Base-by-base conservation (phyloP, 1,140 invertebrate genomes). In the Oppia nitens region DNA sequence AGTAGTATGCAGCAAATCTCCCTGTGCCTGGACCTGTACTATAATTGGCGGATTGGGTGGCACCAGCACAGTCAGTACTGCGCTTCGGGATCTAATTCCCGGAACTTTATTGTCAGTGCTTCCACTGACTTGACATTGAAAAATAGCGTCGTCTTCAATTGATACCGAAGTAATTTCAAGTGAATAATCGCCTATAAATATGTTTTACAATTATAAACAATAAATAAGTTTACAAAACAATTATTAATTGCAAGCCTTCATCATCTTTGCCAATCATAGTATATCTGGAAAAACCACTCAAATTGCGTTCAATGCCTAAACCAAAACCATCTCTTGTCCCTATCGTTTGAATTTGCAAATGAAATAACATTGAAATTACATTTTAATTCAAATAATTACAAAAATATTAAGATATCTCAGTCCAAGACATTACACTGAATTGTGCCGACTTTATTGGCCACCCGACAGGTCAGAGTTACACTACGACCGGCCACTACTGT, bases 281-380 rank as follows among this genome's bases (percentile, higher is more conserved):
- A 73, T 94, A 97, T 61, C 89, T 77, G 62, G 87, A 86, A 71
- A 87, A 96, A 25, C 87, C 87, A 59, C 81, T 83, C 54, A 94
- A 78, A 67, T 90, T 84, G 54, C 90, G 75, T 66, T 91, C 84
- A 0, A 84, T 81, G 0, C 90, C 90, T 21, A 94, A 75, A 0
- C 88, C 90, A 68, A 95, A 95, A 65, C 88, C 88, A 68, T 94
- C 88, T 68, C 89, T 87, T 24, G 89, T 93, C 90, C 65, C 55
- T 56, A 49, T 47, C 3, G 6, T n/a, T n/a, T n/a, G n/a, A n/a
- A n/a, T n/a, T n/a, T n/a, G n/a, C n/a, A n/a, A n/a, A n/a, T n/a
- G n/a, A n/a, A n/a, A n/a, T n/a, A n/a, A n/a, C n/a, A n/a, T n/a
- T n/a, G n/a, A n/a, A n/a, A n/a, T n/a, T n/a, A n/a, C n/a, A n/a